Conservation (phyloP, 2,797 vertebrate genomes). For the Iguana delicatissima region DNA sequence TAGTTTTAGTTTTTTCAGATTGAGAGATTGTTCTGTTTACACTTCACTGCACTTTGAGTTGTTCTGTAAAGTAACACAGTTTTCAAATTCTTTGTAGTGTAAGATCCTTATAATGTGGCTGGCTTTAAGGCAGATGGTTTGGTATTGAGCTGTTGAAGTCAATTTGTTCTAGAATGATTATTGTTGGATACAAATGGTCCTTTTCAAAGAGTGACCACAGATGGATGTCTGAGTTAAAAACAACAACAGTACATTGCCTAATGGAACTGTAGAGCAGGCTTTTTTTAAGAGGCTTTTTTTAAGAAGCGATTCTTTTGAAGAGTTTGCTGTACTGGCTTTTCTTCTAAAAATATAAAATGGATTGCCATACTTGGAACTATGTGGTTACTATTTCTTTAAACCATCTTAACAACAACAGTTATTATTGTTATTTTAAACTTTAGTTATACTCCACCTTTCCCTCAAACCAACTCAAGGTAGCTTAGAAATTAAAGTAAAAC, state of each 20-base stretch:
- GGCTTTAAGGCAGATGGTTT: constrained; percentile 17
- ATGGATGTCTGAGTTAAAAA: neutral
- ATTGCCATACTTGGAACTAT: neutral
- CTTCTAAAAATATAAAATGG: neutral
- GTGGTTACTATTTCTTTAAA: no score
- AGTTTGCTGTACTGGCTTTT: fast-evolving
- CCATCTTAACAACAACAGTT: no score
- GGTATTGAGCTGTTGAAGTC: neutral
- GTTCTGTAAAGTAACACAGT: constrained; percentile 10
- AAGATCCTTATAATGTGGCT: neutral
- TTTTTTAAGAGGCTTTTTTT: neutral
- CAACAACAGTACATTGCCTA: neutral
- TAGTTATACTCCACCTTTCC: no score
- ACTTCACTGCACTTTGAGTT: neutral
- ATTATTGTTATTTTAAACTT: no score
- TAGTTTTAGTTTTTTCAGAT: neutral
- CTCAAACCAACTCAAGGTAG: no score
- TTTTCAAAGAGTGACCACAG: neutral
- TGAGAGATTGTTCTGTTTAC: constrained; percentile 17
- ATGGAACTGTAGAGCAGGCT: neutral
- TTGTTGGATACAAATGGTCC: neutral
- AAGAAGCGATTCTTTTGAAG: neutral
- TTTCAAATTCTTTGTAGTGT: neutral
- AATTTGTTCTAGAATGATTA: constrained; percentile 18
- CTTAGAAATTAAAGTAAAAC: no score